These are phyloP conservation scores for Heliconius himera DNA, from an alignment of 1,140 invertebrate genomes.

Conservation along the genomic window DNA sequence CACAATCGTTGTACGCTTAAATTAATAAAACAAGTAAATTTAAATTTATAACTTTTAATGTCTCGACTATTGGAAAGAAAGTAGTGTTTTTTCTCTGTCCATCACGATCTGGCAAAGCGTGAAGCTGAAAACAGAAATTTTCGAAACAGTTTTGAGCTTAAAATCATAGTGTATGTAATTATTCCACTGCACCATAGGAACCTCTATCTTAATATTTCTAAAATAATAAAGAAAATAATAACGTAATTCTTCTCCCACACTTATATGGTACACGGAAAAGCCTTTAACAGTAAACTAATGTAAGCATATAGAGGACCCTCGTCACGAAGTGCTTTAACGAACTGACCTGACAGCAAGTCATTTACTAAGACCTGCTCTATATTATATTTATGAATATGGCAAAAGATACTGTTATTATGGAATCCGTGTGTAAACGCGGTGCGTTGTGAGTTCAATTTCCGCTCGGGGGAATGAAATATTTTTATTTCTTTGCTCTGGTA, in stretches of 20 bases:
- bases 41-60: too few relatives aligned
- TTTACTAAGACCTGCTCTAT: background rate
- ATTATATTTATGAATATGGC: background rate
- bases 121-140: too few relatives aligned
- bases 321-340: conserved; percentile 5
- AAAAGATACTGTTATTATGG: background rate
- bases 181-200: background rate
- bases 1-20: too few relatives aligned
- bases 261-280: conserved; percentile 1
- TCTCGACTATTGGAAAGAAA: background rate
- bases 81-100: background rate
- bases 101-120: too few relatives aligned
- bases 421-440: background rate
- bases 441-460: too few relatives aligned
- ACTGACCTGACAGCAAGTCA: background rate
- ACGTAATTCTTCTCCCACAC: background rate
- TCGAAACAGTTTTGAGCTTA: too few relatives aligned
- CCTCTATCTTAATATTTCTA: background rate
- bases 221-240: background rate
- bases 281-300: background rate
- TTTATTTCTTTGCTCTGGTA: too few relatives aligned
- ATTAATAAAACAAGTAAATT: too few relatives aligned
- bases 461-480: too few relatives aligned
- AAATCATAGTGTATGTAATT: background rate
- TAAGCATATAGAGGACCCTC: background rate